Evolutionary conservation across 2,797 vertebrate genomes (phyloP), one percentile per base, ranked within the genome.

Genomic region (Pangasius larnaudii): DNA sequence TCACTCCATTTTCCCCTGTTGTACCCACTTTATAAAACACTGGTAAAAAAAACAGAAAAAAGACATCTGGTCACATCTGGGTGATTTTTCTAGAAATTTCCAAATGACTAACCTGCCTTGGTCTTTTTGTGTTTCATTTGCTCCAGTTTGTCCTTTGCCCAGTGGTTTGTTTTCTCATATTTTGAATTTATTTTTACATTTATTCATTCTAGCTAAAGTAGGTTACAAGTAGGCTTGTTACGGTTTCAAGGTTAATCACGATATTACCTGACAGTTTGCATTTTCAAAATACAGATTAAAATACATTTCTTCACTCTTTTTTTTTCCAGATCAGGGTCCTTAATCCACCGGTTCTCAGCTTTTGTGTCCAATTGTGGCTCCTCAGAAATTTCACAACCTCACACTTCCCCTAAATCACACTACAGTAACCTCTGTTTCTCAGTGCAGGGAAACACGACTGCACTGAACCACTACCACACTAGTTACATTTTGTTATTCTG

Each of bases 101-200:
- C 75, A 85, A 42, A 88, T 88, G 63, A 79, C 83, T 88, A 85
- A 79, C 75, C 65, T 69, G 82, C 30, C 36, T 27, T 49, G 33
- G 3, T 8, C 16, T 30, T 59, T 53, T 24, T 7, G 7, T 36
- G n/a, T 58, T 63, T 49, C 5, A 77, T 86, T 78, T 22, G 42
- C 72, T 39, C 27, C 67, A 42, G 30, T 36, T 84, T 88, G 49
- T 58, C 49, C 46, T 61, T 33, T 65, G 42, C 46, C 24, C 36
- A 24, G 24, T 79, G 36, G 9, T 18, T 3, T 78, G 67, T 85
- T 83, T 67, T n/a, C 22, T 46, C 22, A 16, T 46, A 6, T 42
- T n/a, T 42, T 46, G 51, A n/a, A 74, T 82, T 87, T 7, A 58
- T 72, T 67, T 79, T 10, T 67, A 51, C 11, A 22, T 53, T 9